Conservation (phyloP, 1,140 invertebrate genomes). For the Euura saliciscinereae region DNA sequence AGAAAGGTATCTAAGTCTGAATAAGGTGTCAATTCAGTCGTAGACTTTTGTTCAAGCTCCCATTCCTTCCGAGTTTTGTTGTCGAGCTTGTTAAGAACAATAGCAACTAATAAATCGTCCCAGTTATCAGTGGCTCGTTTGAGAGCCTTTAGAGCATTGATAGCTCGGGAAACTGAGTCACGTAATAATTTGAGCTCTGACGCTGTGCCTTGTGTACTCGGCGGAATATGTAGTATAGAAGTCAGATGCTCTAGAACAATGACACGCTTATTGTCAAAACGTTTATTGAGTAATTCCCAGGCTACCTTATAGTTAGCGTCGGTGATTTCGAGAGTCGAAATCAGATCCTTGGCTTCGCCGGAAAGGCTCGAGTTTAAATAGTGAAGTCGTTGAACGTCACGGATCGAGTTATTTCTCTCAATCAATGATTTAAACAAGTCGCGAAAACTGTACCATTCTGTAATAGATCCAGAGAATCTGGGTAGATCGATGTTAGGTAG, state of each 20-base stretch:
- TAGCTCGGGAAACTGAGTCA: slow-evolving; percentile 23
- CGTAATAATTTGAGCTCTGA: slow-evolving; percentile 22
- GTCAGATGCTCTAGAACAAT: slow-evolving; percentile 45
- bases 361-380: slow-evolving; percentile 38
- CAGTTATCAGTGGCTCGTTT: slow-evolving; percentile 23
- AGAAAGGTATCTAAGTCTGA: too few relatives aligned
- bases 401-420: too few relatives aligned
- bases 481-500: too few relatives aligned
- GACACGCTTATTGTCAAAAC: slow-evolving; percentile 46
- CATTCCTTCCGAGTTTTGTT: too few relatives aligned
- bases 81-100: neutral
- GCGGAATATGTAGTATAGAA: slow-evolving; percentile 27
- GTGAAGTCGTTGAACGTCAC: too few relatives aligned
- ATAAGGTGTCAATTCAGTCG: too few relatives aligned
- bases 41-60: neutral
- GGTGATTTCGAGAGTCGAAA: slow-evolving; percentile 39
- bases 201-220: slow-evolving; percentile 24
- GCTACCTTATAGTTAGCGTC: slow-evolving; percentile 45
- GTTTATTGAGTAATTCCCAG: slow-evolving; percentile 40
- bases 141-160: slow-evolving; percentile 25
- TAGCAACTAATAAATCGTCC: slow-evolving; percentile 25
- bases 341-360: slow-evolving; percentile 36
- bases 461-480: too few relatives aligned
- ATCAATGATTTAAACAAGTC: too few relatives aligned
- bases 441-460: too few relatives aligned